Percentiles rank a stretch among this genome's conserved stretches.
Conservation (phyloP, 2,888 invertebrate species). For the Caenorhabditis afra region DNA sequence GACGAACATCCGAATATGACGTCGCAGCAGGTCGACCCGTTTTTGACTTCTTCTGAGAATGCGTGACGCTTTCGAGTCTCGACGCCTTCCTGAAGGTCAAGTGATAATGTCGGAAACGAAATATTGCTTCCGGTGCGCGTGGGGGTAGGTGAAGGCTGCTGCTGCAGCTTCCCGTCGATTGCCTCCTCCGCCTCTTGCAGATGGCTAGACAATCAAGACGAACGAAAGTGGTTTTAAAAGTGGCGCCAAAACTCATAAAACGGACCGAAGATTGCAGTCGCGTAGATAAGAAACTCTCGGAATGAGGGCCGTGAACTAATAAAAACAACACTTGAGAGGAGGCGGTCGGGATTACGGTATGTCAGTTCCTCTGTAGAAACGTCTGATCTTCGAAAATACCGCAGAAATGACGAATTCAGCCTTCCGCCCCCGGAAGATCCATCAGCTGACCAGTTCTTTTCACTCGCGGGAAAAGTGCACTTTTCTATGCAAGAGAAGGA, state of each 20-base stretch:
- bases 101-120: slow-evolving; percentile 25
- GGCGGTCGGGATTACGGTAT: slow-evolving; percentile 1
- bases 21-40: too few species aligned
- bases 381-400: not conserved
- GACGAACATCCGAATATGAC: too few species aligned
- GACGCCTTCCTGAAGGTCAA: slow-evolving; percentile 37
- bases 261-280: slow-evolving; percentile 14
- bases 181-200: too few species aligned
- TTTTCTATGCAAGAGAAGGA: not conserved
- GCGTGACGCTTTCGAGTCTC: not conserved
- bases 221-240: slow-evolving; percentile 21
- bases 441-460: not conserved
- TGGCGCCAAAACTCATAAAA: slow-evolving; percentile 13
- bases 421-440: not conserved
- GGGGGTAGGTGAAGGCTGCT: slow-evolving; percentile 20
- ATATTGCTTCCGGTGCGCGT: slow-evolving; percentile 29
- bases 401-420: not conserved
- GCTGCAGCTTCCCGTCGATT: slow-evolving; percentile 20
- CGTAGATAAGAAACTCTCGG: not conserved
- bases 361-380: not conserved
- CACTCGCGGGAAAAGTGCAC: not conserved
- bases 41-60: too few species aligned
- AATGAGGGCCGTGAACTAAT: not conserved
- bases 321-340: slow-evolving; percentile 17
- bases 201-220: slow-evolving; percentile 25